These are phyloP conservation scores for Myathropa florea DNA, from an alignment of 2,888 invertebrate genomes.

Conservation along the genomic window DNA sequence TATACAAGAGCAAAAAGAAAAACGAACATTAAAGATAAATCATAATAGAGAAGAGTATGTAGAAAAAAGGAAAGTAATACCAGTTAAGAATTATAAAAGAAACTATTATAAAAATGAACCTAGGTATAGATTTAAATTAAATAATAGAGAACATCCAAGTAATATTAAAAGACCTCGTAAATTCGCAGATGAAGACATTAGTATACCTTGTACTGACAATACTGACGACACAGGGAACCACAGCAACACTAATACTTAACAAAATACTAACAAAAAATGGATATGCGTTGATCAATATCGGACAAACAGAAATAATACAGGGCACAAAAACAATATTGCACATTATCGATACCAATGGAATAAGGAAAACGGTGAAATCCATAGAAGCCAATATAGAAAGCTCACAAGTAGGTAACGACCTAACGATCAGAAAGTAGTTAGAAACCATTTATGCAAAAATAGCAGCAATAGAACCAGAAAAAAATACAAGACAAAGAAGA, in stretches of 20 bases:
- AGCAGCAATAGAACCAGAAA: background rate
- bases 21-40: background rate
- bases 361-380: background rate
- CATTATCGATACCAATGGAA: constrained; percentile 1
- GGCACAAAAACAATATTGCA: background rate
- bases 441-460: background rate
- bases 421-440: background rate
- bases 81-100: background rate
- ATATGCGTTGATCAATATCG: constrained; percentile 3
- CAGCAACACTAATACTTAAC: background rate
- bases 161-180: constrained; percentile 10
- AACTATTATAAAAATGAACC: background rate
- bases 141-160: background rate
- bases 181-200: constrained; percentile 6
- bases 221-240: background rate
- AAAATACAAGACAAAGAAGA: constrained; percentile 1
- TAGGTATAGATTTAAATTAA: background rate
- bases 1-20: background rate
- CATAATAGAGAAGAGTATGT: constrained; percentile 7
- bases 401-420: background rate
- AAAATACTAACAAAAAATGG: constrained; percentile 5
- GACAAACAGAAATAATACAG: constrained; percentile 6
- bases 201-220: background rate
- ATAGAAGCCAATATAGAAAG: background rate
- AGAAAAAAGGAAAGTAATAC: background rate